phyloP scores from a whole-genome alignment of 2,113 vertebrate genomes.

The Alaudala cheleensis region DNA sequence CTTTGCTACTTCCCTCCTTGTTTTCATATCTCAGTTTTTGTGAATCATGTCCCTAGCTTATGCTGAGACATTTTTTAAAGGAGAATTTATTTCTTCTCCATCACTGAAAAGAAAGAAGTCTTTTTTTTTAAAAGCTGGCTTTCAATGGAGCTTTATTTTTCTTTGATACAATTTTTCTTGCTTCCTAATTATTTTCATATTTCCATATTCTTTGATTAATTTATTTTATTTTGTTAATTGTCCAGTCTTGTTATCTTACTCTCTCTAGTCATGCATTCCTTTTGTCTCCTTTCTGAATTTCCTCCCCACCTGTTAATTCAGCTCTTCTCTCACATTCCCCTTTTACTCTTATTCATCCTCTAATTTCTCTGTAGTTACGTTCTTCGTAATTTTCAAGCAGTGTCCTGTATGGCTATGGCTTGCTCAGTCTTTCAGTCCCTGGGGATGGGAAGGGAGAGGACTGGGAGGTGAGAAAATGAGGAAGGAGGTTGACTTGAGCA shows the following conservation, averaged over 20 bases:
- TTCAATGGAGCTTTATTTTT: neutral
- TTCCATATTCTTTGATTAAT: neutral
- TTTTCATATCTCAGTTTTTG: neutral
- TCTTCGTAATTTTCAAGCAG: neutral
- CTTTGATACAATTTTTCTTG: neutral
- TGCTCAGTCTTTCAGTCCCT: neutral
- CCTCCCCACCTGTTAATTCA: neutral
- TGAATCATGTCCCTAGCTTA: neutral
- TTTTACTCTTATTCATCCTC: neutral
- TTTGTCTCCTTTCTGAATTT: neutral
- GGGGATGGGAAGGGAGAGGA: conserved; percentile 1
- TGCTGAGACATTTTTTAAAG: neutral
- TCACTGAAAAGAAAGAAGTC: neutral
- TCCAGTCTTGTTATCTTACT: neutral
- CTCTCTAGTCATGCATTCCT: neutral
- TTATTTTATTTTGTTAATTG: neutral
- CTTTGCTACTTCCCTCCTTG: neutral
- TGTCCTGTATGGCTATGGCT: neutral
- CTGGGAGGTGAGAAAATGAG: conserved; percentile 24
- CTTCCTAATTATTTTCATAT: neutral
- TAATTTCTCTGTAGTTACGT: neutral
- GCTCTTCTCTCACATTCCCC: neutral
- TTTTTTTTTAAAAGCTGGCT: neutral
- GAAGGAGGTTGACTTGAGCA: neutral
- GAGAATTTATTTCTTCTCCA: neutral